Conservation (phyloP, 2,113 vertebrate species). For the Corynorhinus townsendii region DNA sequence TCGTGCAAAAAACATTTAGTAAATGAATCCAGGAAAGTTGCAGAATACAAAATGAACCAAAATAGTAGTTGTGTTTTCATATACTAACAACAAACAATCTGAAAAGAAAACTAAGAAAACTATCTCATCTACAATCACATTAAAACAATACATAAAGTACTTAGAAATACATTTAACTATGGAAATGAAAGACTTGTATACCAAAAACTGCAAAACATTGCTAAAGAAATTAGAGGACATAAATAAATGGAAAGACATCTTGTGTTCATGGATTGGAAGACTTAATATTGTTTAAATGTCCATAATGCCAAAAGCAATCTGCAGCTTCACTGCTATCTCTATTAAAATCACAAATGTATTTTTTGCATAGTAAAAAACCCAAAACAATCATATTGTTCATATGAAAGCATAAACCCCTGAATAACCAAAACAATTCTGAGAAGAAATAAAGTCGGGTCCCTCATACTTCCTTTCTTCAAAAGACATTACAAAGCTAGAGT, state of each 20-base stretch:
- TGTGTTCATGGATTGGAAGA: not conserved
- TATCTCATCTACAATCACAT: not conserved
- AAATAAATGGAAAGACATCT: not conserved
- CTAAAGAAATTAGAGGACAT: not conserved
- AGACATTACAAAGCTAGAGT: not conserved
- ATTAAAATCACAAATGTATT: not conserved
- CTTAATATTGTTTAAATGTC: not conserved
- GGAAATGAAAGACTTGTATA: not conserved
- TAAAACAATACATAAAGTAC: not conserved
- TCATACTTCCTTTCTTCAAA: not conserved
- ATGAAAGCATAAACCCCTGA: not conserved
- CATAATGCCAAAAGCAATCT: not conserved
- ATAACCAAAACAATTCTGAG: not conserved
- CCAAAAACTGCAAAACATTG: not conserved
- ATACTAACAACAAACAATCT: not conserved
- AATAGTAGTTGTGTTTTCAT: not conserved
- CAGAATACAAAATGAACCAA: not conserved
- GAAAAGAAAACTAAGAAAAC: not conserved
- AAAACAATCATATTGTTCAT: not conserved
- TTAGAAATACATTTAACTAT: not conserved
- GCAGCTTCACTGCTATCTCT: not conserved
- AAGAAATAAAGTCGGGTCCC: not conserved
- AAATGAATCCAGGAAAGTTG: not conserved
- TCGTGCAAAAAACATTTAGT: too few species aligned
- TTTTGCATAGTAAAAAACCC: not conserved